phyloP scores from a whole-genome alignment of 2,888 invertebrate genomes.

The Ormyrus thymus region DNA sequence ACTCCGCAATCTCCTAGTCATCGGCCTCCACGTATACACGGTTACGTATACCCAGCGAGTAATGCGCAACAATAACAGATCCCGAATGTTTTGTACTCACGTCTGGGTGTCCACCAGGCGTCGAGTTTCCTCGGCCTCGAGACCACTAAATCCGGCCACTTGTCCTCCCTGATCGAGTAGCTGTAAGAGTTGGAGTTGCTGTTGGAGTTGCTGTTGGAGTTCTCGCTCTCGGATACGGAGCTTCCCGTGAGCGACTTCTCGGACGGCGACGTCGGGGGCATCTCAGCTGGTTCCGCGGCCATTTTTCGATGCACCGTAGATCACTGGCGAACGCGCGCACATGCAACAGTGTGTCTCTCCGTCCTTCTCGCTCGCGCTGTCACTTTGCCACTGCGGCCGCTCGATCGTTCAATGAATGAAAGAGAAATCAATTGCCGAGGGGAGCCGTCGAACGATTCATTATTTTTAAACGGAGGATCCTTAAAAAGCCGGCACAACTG shows the following conservation, averaged over 20 bases:
- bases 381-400: too few species aligned
- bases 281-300: slow-evolving; percentile 70
- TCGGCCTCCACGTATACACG: too few species aligned
- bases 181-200: slow-evolving; percentile 56
- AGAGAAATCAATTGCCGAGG: too few species aligned
- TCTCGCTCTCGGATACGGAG: slow-evolving; percentile 75
- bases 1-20: not conserved
- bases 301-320: slow-evolving; percentile 60
- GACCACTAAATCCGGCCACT: slow-evolving; percentile 73
- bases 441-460: too few species aligned
- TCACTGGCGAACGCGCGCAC: slow-evolving; percentile 41
- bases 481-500: too few species aligned
- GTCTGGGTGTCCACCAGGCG: slow-evolving; percentile 72
- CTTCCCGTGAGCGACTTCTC: slow-evolving; percentile 72
- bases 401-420: too few species aligned
- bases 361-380: not conserved
- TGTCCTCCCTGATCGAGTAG: slow-evolving; percentile 77
- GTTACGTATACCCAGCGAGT: too few species aligned
- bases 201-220: slow-evolving; percentile 72
- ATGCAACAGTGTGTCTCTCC: slow-evolving; percentile 36
- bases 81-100: slow-evolving; percentile 64
- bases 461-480: too few species aligned
- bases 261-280: slow-evolving; percentile 73
- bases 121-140: slow-evolving; percentile 72
- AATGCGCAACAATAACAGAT: too few species aligned